These are phyloP conservation scores for Heliornis fulica DNA, from an alignment of 2,113 vertebrate species.

Conservation along the genomic window DNA sequence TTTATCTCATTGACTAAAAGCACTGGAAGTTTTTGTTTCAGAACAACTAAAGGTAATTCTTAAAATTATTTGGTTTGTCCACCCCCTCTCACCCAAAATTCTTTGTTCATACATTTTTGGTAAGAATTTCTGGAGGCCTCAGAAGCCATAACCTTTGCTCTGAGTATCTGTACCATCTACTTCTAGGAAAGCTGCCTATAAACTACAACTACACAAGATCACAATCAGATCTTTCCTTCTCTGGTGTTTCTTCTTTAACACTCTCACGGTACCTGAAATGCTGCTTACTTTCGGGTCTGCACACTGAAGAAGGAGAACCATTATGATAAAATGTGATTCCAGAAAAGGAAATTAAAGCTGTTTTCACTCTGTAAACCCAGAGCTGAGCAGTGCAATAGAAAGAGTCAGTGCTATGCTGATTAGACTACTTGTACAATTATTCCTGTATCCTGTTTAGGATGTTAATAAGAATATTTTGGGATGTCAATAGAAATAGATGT, in stretches of 20 bases:
- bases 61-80: neutral
- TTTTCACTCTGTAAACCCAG: neutral
- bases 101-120: neutral
- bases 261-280: neutral
- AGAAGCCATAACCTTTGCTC: neutral
- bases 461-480: neutral
- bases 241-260: neutral
- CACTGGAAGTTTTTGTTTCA: neutral
- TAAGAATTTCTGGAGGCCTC: neutral
- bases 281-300: neutral
- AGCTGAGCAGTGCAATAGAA: neutral
- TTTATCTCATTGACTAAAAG: slow-evolving; percentile 12
- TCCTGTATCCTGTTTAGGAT: neutral
- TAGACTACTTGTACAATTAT: neutral
- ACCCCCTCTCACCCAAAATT: neutral
- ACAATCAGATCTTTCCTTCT: neutral
- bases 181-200: neutral
- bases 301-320: neutral
- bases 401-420: neutral
- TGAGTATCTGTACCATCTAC: neutral
- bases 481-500: neutral
- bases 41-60: neutral
- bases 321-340: neutral
- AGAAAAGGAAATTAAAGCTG: neutral
- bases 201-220: neutral